Percentiles rank a stretch among this genome's conserved stretches.
Evolutionary conservation across 2,113 vertebrate genomes (phyloP).

Genomic region (Amazona vittata): DNA sequence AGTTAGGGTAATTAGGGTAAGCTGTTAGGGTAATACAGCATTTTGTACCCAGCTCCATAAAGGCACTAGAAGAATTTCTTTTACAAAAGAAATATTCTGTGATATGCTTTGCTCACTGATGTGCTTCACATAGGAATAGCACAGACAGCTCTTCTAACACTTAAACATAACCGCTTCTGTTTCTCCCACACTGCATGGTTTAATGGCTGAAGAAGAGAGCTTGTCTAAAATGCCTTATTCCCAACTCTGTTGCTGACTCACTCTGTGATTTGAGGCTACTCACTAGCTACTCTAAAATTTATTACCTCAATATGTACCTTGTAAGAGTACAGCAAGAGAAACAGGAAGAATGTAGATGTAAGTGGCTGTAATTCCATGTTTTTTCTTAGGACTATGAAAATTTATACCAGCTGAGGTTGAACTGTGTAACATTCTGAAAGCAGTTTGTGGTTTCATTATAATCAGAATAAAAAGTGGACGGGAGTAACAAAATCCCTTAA

Average conservation of each 20-base stretch:
- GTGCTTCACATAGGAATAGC: background rate
- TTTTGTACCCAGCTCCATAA: background rate
- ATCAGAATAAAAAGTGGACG: background rate
- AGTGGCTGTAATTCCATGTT: background rate
- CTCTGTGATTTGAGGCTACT: background rate
- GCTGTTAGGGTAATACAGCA: background rate
- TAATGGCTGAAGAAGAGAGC: background rate
- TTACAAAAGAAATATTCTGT: background rate
- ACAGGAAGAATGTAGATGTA: background rate
- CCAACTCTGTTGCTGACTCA: background rate
- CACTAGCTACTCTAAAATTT: background rate
- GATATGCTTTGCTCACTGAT: background rate
- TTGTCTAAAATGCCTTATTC: background rate
- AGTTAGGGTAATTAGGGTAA: background rate
- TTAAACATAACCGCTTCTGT: background rate
- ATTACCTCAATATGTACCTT: background rate
- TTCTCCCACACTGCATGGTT: background rate
- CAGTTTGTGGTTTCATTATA: background rate
- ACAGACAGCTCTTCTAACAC: background rate
- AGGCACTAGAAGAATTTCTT: background rate
- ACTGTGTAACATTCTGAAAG: background rate
- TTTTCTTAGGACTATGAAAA: conserved; percentile 10
- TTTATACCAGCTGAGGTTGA: conserved; percentile 5
- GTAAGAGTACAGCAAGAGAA: background rate
- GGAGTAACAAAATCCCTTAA: background rate